Conservation (phyloP, 2,888 invertebrate species). For the Nemotelus pantherinus region DNA sequence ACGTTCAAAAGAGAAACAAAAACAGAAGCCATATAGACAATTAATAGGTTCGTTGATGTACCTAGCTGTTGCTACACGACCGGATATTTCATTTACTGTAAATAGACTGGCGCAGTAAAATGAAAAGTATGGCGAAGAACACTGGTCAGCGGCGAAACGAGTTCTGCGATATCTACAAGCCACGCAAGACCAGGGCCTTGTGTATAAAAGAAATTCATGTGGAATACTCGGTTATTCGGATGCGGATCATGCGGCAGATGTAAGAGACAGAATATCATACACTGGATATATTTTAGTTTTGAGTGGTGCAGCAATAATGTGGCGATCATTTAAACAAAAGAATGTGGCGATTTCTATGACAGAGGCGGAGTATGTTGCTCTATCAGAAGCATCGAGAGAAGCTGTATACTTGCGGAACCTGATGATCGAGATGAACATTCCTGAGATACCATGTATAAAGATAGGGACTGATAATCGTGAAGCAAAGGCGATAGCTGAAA, state of each 20-base stretch:
- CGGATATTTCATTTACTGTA: too few relatives aligned
- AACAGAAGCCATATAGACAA: too few relatives aligned
- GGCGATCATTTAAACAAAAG: conserved; percentile 45
- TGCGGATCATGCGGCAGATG: conserved; percentile 50
- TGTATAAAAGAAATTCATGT: conserved; percentile 28
- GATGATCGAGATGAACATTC: background rate
- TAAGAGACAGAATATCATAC: conserved; percentile 46
- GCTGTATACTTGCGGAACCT: conserved; percentile 41
- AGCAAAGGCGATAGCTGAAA: conserved; percentile 13
- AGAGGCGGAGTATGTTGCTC: conserved; percentile 32
- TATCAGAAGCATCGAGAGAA: conserved; percentile 45
- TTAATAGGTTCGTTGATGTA: too few relatives aligned
- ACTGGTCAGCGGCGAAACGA: conserved; percentile 44
- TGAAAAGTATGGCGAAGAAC: background rate
- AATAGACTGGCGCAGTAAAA: too few relatives aligned
- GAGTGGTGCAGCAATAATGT: conserved; percentile 45
- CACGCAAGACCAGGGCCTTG: conserved; percentile 4
- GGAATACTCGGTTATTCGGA: conserved; percentile 47
- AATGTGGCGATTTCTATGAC: conserved; percentile 43
- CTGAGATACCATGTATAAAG: background rate
- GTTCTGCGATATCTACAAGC: conserved; percentile 18
- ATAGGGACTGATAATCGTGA: conserved; percentile 14
- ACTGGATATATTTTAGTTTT: conserved; percentile 48
- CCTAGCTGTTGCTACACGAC: too few relatives aligned
- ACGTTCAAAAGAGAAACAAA: too few relatives aligned